Base-by-base conservation (phyloP, 2,113 vertebrate genomes). In the Tricholaema leucomelas region DNA sequence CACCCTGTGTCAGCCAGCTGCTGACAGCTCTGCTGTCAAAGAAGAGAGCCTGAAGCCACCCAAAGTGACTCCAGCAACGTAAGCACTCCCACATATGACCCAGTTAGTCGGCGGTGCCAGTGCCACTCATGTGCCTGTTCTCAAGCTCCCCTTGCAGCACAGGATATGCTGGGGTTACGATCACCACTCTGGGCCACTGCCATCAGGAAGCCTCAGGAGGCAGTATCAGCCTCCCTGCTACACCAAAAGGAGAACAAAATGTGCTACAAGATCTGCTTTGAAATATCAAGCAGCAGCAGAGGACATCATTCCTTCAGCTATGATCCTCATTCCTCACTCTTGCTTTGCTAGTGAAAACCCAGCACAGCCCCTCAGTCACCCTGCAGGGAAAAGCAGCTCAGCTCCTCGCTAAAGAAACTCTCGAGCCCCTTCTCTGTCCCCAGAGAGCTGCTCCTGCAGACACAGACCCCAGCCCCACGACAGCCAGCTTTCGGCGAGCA, bases 201-300 rank as follows among this genome's bases (percentile, higher is more conserved):
- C 82, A 38, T 28, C 55, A 31, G 46, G 28, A 31, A 71, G 28
- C 33, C 48, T 48, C 3, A 0, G 1, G 9, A 66, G 58, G 46
- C 52, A 60, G 7, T 0, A 0, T 25, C 2, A 33, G 23, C 52
- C 52, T 72, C 46, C 54, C 16, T 1, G 0, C 2, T 2, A 14
- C 19, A 59, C 36, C 71, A 24, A 50, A 33, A 13, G 59, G 46
- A 11, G 40, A 24, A 30, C 5, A 17, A 16, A 19, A 4, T 1
- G 6, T 5, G 35, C 64, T 27, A 3, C 2, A 0, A 2, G 59
- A 24, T 7, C 25, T 8, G 55, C 36, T 18, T 8, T 38, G 42
- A 15, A 20, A 24, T 10, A 24, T 50, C 48, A 10, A 58, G 64
- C 54, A 71, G 69, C 17, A 6, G 28, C 20, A 31, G 40, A 73